These are phyloP conservation scores for Drosophila oshimai DNA, from an alignment of 1,140 invertebrate species.

Conservation along the genomic window DNA sequence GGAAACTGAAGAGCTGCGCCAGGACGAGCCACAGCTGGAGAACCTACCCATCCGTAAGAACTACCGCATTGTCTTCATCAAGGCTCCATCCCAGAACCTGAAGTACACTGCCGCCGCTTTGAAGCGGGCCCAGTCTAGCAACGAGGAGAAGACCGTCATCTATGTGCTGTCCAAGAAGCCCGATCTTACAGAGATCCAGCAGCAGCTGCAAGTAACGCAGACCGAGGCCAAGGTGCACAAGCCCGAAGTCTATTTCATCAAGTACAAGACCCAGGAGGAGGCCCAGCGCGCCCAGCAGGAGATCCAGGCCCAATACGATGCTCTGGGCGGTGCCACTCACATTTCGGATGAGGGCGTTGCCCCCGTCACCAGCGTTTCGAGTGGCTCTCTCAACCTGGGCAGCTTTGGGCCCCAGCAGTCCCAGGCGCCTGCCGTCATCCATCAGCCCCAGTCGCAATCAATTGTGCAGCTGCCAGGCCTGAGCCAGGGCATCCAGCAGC, in stretches of 20 bases:
- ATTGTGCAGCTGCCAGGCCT: slow-evolving; percentile 10
- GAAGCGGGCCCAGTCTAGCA: slow-evolving; percentile 84
- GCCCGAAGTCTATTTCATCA: slow-evolving; percentile 90
- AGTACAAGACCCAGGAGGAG: slow-evolving; percentile 88
- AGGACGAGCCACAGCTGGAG: slow-evolving; percentile 48
- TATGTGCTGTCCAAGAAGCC: slow-evolving; percentile 92
- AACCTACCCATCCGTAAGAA: slow-evolving; percentile 87
- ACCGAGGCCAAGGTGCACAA: slow-evolving; percentile 84
- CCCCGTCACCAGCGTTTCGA: slow-evolving; percentile 69
- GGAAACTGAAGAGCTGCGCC: slow-evolving; percentile 64
- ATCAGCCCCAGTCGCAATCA: slow-evolving; percentile 11
- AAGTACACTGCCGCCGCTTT: slow-evolving; percentile 86
- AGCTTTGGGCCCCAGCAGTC: slow-evolving; percentile 50
- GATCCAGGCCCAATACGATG: slow-evolving; percentile 81
- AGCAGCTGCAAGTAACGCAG: slow-evolving; percentile 68
- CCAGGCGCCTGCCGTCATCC: slow-evolving; percentile 11
- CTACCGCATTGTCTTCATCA: slow-evolving; percentile 94
- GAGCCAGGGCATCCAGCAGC: slow-evolving; percentile 28
- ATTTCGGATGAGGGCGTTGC: slow-evolving; percentile 79
- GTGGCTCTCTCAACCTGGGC: slow-evolving; percentile 56
- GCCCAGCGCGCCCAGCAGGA: slow-evolving; percentile 78
- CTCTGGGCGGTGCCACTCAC: slow-evolving; percentile 73
- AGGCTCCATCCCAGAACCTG: slow-evolving; percentile 88
- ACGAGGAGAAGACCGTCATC: slow-evolving; percentile 93
- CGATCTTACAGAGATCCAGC: slow-evolving; percentile 71